Evolutionary conservation across 2,888 invertebrate species (phyloP).

Genomic region (Philereme vetulata): DNA sequence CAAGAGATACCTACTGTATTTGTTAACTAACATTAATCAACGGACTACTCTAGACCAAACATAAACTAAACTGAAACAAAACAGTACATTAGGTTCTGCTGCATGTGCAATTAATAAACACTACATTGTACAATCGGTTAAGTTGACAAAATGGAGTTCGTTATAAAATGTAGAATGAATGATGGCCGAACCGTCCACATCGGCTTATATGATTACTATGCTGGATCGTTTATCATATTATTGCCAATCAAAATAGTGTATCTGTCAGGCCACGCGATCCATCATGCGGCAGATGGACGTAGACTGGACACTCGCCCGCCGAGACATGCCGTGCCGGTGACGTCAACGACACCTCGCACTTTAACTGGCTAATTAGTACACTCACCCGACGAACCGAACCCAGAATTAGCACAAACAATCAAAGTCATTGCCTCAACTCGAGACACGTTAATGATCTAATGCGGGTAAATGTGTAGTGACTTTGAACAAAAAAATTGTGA

Average conservation of each 20-base stretch:
- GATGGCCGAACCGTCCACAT: conserved; percentile 69
- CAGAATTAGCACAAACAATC: conserved; percentile 50
- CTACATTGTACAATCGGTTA: conserved; percentile 54
- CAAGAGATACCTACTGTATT: conserved; percentile 50
- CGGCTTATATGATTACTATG: conserved; percentile 75
- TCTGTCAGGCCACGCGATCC: conserved; percentile 79
- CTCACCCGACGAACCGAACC: conserved; percentile 25
- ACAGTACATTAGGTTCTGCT: conserved; percentile 37
- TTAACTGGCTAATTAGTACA: conserved; percentile 57
- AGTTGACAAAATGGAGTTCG: conserved; percentile 58
- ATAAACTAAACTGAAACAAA: conserved; percentile 39
- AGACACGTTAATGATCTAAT: conserved; percentile 58
- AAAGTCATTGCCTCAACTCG: conserved; percentile 32
- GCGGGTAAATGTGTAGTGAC: conserved; percentile 63
- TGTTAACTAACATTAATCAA: conserved; percentile 36
- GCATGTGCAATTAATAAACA: conserved; percentile 38
- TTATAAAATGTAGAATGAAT: conserved; percentile 71
- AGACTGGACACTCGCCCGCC: conserved; percentile 43
- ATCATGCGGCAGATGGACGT: conserved; percentile 68
- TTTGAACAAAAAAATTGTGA: conserved; percentile 64
- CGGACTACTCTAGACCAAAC: conserved; percentile 39
- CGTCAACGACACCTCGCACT: conserved; percentile 56
- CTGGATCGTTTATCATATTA: conserved; percentile 80
- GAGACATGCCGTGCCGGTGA: conserved; percentile 40
- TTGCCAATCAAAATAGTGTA: conserved; percentile 84